Evolutionary conservation across 2,888 invertebrate genomes (phyloP), one percentile per base, ranked within the genome.

Genomic region (Caradrina kadenii): DNA sequence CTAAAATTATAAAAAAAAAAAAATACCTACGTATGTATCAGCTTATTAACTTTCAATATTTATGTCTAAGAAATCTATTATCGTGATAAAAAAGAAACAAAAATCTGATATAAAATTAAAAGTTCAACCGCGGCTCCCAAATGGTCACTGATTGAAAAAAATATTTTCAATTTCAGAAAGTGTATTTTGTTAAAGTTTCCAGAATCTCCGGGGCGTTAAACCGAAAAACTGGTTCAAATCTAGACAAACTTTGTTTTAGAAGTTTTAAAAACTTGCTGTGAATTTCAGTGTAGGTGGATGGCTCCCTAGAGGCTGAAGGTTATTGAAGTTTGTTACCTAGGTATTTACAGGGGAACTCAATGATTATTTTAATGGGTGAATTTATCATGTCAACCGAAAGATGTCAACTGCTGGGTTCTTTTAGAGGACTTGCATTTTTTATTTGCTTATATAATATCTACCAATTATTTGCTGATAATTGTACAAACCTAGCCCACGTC

Each of bases 171-270:
- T 64, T 56, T 0, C n/a, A 42, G 15, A 50, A 63, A 52, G 21
- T 42, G 13, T 22, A 17, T 21, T 65, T 59, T 1, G 0, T 17
- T 31, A 3, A 60, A 71, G 22, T 53, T 49, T 52, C n/a, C 42
- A 39, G 13, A 72, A 52, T 63, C 52, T 42, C 56, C 1, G 45
- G 35, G 26, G 63, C 50, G 15, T 3, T 53, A 17, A 52, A 42
- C 22, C 4, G 8, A 49, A 42, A 35, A 78, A 52, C 22, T 52
- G 2, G 31, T 22, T n/a, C 10, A 50, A 54, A 48, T 35, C 31
- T 15, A 66, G 26, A 26, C n/a, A 56, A 61, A 67, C 15, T 61
- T 63, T 39, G 10, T 50, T 55, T 42, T 10, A 55, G 21, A 75
- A 61, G 52, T 35, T 58, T 77, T 26, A 11, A 42, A 39, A 58